Percentiles rank a stretch among this genome's conserved stretches.
These are phyloP conservation scores for Rousettus madagascariensis DNA, from an alignment of 2,797 vertebrate genomes.

Conservation along the genomic window DNA sequence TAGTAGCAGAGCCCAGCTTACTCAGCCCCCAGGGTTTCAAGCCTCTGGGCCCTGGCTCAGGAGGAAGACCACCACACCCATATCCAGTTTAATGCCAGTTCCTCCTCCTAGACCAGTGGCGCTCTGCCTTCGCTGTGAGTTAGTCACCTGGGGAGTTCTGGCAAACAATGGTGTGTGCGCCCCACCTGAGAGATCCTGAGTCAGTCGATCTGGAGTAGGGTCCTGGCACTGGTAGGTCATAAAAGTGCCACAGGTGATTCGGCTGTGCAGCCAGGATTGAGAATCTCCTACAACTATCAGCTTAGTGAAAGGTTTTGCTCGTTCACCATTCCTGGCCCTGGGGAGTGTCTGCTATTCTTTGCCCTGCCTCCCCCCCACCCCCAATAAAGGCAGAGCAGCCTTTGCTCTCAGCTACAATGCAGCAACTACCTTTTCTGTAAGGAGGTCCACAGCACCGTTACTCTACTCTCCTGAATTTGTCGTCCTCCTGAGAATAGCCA, in stretches of 20 bases:
- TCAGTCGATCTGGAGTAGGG: background rate
- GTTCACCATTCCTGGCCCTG: background rate
- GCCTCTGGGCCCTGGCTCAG: background rate
- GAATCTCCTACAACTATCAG: background rate
- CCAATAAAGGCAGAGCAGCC: background rate
- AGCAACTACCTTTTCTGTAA: background rate
- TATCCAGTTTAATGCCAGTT: background rate
- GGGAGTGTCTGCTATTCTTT: background rate
- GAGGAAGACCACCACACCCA: background rate
- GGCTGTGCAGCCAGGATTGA: background rate
- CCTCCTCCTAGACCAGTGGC: background rate
- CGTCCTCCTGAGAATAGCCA: background rate
- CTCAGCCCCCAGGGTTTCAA: background rate
- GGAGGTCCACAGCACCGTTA: background rate
- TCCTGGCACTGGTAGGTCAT: background rate
- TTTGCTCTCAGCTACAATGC: background rate
- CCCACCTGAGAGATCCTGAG: background rate
- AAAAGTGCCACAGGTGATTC: background rate
- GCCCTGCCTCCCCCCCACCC: background rate
- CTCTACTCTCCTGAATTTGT: background rate
- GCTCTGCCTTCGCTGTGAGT: background rate
- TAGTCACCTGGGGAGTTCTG: background rate
- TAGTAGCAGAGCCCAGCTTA: background rate
- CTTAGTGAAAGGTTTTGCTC: background rate
- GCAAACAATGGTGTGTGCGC: background rate